Evolutionary conservation across 2,888 invertebrate genomes (phyloP), one percentile per base, ranked within the genome.

Genomic region (Archaeoteleia sp.): DNA sequence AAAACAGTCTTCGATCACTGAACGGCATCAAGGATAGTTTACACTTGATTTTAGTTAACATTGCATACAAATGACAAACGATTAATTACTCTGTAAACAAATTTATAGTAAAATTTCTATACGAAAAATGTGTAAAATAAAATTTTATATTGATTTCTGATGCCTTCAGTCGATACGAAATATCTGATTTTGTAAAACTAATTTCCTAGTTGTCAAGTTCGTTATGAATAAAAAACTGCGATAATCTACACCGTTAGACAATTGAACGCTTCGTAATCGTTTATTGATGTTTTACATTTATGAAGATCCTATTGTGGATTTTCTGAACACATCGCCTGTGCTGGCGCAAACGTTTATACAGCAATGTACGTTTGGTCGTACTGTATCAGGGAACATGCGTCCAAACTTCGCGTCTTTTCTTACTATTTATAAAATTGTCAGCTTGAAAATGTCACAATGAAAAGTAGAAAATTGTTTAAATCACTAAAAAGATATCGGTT

Each of bases 401-500:
- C 20, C 32, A 57, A 65, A 35, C 25, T 20, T 23, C 9, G 30
- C 30, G 0, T 32, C 23, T 5, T 42, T 30, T 2, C 30, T 39
- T 34, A 49, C 39, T 55, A 39, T 39, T 9, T 12, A 29, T 30
- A 37, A 30, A 13, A 1, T 10, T 29, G 32, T 40, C 34, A 49
- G 15, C 13, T 60, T 29, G 54, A 60, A 25, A 54, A 49, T 63
- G 58, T 65, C 65, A 65, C 65, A 65, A 65, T 57, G 25, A 58
- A 58, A 46, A 17, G 8, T 40, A 53, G 32, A 65, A 51, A 46
- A 51, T 45, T 39, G 37, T 55, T 15, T 9, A 29, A 37, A 43
- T 43, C 20, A 20, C 34, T 51, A 34, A 14, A 32, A 63, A 12
- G 30, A 29, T 35, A 13, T 14, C n/a, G n/a, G n/a, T 35, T 13